Conservation (phyloP, 2,888 invertebrate genomes). For the Apotomis turbidana region DNA sequence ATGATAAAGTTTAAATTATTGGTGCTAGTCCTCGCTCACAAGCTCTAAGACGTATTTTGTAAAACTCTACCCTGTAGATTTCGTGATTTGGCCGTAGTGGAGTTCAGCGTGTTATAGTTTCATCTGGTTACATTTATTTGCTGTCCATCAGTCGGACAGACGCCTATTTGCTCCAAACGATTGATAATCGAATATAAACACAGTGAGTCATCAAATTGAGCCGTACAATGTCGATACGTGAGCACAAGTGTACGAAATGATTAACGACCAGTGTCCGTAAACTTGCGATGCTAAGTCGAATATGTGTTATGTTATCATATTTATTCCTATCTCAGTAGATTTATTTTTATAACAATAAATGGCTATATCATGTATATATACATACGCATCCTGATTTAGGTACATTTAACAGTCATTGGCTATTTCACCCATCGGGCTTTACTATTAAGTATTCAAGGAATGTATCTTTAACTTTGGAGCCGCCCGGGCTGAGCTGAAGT, state of each 20-base stretch:
- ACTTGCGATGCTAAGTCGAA: conserved; percentile 27
- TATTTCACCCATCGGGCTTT: too few species aligned
- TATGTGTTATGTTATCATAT: conserved; percentile 3
- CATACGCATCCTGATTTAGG: too few species aligned
- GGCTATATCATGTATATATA: too few species aligned
- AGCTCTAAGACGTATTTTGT: too few species aligned
- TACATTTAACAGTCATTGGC: too few species aligned
- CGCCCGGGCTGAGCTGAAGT: too few species aligned
- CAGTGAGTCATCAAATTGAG: conserved; percentile 63
- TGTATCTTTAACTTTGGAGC: too few species aligned
- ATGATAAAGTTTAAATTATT: too few species aligned
- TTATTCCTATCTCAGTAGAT: background rate
- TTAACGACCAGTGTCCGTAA: conserved; percentile 40
- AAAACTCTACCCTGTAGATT: too few species aligned
- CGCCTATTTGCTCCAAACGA: conserved; percentile 55
- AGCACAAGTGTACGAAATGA: conserved; percentile 35
- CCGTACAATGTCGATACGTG: conserved; percentile 35
- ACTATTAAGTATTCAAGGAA: too few species aligned
- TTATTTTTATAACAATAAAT: background rate
- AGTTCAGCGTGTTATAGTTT: conserved; percentile 16
- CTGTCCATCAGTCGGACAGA: conserved; percentile 58
- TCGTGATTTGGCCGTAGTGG: background rate
- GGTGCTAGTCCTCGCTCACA: too few species aligned
- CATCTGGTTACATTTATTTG: conserved; percentile 48
- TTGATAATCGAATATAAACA: conserved; percentile 72